Conservation (phyloP, 2,888 invertebrate genomes). For the Archips xylosteana region DNA sequence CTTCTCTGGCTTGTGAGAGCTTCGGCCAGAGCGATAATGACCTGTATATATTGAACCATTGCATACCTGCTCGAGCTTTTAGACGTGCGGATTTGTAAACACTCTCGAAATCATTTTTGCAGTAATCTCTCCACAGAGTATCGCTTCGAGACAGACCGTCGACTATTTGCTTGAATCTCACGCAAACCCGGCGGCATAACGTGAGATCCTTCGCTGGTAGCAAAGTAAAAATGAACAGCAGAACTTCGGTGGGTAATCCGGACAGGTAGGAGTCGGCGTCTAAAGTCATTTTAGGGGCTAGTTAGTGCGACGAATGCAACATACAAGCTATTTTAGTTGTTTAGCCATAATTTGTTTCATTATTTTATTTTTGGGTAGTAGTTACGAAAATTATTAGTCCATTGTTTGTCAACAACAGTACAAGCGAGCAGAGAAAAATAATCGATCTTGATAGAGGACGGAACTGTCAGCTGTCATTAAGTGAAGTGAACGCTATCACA, state of each 20-base stretch:
- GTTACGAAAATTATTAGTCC: constrained; percentile 9
- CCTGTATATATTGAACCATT: constrained; percentile 67
- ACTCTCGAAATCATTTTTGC: constrained; percentile 57
- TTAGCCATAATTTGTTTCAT: constrained; percentile 6
- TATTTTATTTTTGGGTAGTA: neutral
- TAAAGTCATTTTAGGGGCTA: constrained; percentile 22
- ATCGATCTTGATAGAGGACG: constrained; percentile 27
- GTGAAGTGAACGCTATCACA: too few relatives aligned
- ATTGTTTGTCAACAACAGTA: constrained; percentile 31
- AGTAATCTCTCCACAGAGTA: constrained; percentile 60
- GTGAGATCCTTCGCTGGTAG: constrained; percentile 60
- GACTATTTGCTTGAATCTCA: constrained; percentile 64
- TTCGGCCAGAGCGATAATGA: constrained; percentile 67
- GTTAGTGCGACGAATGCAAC: constrained; percentile 1
- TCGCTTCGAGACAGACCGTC: constrained; percentile 59
- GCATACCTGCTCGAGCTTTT: constrained; percentile 54
- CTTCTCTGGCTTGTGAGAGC: constrained; percentile 56
- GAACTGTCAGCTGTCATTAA: constrained; percentile 28
- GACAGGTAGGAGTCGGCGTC: constrained; percentile 44
- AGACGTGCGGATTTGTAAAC: constrained; percentile 54
- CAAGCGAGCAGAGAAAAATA: constrained; percentile 3
- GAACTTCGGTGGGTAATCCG: constrained; percentile 64
- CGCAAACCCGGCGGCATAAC: constrained; percentile 64
- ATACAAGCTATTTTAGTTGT: constrained; percentile 16
- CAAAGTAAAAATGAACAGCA: constrained; percentile 61